Conservation (phyloP, 1,140 invertebrate genomes). For the Calosoma granatense region DNA sequence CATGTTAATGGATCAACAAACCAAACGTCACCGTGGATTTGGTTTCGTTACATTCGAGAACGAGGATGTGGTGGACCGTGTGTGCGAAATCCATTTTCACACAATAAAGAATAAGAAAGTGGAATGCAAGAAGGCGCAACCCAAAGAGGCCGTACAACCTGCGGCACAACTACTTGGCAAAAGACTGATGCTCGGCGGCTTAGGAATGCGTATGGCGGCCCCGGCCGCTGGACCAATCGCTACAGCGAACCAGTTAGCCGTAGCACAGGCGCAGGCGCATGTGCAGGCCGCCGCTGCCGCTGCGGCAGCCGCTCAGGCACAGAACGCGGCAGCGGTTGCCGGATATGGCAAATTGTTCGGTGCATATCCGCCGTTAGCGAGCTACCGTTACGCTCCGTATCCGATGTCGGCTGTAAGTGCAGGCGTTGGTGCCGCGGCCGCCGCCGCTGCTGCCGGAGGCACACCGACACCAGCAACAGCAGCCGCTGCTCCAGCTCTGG, state of each 20-base stretch:
- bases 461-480: conserved; percentile 36
- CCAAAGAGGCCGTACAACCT: conserved; percentile 76
- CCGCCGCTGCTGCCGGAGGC: conserved; percentile 34
- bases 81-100: conserved; percentile 85
- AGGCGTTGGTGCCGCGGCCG: conserved; percentile 40
- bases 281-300: conserved; percentile 36
- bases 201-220: conserved; percentile 52
- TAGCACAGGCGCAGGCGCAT: conserved; percentile 47
- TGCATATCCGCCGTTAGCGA: conserved; percentile 50
- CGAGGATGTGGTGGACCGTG: conserved; percentile 81
- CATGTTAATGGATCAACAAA: conserved; percentile 92
- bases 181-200: conserved; percentile 55
- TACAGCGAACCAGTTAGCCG: conserved; percentile 47
- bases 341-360: conserved; percentile 62
- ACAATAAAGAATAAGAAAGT: conserved; percentile 91
- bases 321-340: conserved; percentile 30
- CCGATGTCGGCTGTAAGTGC: conserved; percentile 49
- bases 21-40: conserved; percentile 81
- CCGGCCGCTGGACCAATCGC: conserved; percentile 42
- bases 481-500: conserved; percentile 41
- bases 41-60: conserved; percentile 89
- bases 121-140: conserved; percentile 87
- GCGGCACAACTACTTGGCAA: conserved; percentile 60
- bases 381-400: conserved; percentile 63
- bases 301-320: conserved; percentile 23